phyloP scores from a whole-genome alignment of 2,797 vertebrate genomes.

The Brachyrhaphis roseni region DNA sequence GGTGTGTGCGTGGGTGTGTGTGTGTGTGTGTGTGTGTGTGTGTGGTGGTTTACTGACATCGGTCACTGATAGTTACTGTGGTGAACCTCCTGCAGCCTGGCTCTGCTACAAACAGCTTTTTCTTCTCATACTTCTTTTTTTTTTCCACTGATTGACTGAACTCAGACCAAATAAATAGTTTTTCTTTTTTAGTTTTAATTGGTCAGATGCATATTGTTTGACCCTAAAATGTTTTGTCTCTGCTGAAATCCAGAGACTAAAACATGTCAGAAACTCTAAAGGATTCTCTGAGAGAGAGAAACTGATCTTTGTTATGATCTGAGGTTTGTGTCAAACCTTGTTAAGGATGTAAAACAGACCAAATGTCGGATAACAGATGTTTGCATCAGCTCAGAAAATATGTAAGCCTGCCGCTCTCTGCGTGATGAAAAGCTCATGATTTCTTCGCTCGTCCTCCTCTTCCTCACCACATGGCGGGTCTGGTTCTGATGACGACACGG shows the following conservation, averaged over 20 bases:
- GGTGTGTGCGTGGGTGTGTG: conserved; percentile 6
- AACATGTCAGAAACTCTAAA: neutral
- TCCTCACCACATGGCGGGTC: conserved; percentile 41
- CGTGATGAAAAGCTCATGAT: neutral
- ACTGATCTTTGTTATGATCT: neutral
- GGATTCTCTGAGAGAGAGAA: neutral
- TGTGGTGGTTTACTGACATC: conserved; percentile 15
- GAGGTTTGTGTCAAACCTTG: neutral
- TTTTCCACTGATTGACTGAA: neutral
- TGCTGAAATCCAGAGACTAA: neutral
- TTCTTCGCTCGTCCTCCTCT: neutral
- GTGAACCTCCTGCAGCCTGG: conserved; percentile 56
- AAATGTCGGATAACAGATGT: neutral
- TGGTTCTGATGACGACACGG: conserved; percentile 62
- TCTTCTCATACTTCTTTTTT: too few relatives aligned
- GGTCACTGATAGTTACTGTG: conserved; percentile 26
- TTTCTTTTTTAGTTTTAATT: neutral
- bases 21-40: conserved; percentile 6
- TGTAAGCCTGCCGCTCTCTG: neutral
- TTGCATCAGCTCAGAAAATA: neutral
- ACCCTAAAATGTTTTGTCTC: neutral
- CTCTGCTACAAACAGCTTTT: conserved; percentile 29
- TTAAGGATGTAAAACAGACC: neutral
- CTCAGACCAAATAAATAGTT: neutral
- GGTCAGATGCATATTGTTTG: neutral